These are phyloP conservation scores for Dolichomitus sp. DNA, from an alignment of 2,888 invertebrate genomes.

Conservation along the genomic window DNA sequence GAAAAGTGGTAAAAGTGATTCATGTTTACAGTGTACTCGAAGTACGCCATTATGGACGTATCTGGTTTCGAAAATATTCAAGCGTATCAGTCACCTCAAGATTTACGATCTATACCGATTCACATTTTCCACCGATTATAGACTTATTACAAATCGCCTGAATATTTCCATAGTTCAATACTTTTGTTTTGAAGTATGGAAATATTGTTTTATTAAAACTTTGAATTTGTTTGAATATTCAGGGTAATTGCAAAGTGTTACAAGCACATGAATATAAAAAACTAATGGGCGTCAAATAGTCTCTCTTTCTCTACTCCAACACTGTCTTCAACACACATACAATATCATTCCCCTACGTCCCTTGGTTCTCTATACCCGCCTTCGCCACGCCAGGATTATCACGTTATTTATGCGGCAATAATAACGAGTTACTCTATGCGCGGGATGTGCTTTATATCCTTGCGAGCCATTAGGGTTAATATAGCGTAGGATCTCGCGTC, in stretches of 20 bases:
- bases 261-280: not conserved
- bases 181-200: too few relatives aligned
- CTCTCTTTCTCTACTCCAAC: not conserved
- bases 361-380: slow-evolving; percentile 65
- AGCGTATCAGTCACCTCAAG: too few relatives aligned
- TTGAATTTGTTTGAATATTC: not conserved
- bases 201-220: too few relatives aligned
- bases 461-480: slow-evolving; percentile 85
- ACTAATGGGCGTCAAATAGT: slow-evolving; percentile 3
- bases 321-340: not conserved
- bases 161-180: too few relatives aligned
- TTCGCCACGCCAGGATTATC: slow-evolving; percentile 83
- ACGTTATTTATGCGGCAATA: slow-evolving; percentile 86
- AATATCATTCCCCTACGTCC: slow-evolving; percentile 55
- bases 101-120: not conserved
- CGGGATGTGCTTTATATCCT: slow-evolving; percentile 86
- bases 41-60: not conserved
- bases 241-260: not conserved
- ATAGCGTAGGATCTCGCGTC: slow-evolving; percentile 78
- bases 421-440: slow-evolving; percentile 86
- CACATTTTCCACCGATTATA: not conserved
- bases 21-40: too few relatives aligned
- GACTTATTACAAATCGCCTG: not conserved
- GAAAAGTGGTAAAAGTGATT: too few relatives aligned
- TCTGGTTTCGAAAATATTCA: too few relatives aligned